These are phyloP conservation scores for Potorous gilbertii DNA, from an alignment of 2,797 vertebrate genomes.

Conservation along the genomic window DNA sequence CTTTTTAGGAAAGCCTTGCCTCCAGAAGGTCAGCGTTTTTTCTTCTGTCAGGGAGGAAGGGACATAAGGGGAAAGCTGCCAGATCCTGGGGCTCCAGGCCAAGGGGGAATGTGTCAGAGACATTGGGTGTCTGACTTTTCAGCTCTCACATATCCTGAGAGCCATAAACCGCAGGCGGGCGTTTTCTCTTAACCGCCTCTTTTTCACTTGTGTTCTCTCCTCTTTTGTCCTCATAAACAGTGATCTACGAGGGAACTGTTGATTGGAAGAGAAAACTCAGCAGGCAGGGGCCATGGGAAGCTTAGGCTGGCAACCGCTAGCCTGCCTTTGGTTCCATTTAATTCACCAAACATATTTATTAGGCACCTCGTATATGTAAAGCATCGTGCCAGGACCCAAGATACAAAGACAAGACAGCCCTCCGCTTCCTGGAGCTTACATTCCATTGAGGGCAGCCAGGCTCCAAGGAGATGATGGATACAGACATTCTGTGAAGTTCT, in stretches of 20 bases:
- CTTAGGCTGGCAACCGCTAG: background rate
- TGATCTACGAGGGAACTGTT: background rate
- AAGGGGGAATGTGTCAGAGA: rapidly evolving
- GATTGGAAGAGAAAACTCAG: background rate
- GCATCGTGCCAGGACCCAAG: background rate
- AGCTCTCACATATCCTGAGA: background rate
- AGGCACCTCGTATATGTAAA: background rate
- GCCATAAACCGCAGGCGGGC: background rate
- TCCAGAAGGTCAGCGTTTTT: background rate
- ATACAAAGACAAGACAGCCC: background rate
- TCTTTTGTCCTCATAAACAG: background rate
- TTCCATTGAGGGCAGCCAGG: background rate
- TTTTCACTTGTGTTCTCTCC: background rate
- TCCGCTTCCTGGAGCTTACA: background rate
- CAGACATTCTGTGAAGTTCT: background rate
- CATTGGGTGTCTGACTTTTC: background rate
- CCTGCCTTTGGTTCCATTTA: background rate
- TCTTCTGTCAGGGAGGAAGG: background rate
- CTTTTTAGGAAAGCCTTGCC: background rate
- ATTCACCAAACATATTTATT: background rate
- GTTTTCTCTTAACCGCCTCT: background rate
- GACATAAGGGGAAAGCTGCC: background rate
- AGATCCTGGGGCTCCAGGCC: background rate
- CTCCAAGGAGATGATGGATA: background rate
- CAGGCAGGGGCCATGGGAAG: background rate